These are phyloP conservation scores for Brachionus koreanus DNA, from an alignment of 1,140 invertebrate species.

Conservation along the genomic window DNA sequence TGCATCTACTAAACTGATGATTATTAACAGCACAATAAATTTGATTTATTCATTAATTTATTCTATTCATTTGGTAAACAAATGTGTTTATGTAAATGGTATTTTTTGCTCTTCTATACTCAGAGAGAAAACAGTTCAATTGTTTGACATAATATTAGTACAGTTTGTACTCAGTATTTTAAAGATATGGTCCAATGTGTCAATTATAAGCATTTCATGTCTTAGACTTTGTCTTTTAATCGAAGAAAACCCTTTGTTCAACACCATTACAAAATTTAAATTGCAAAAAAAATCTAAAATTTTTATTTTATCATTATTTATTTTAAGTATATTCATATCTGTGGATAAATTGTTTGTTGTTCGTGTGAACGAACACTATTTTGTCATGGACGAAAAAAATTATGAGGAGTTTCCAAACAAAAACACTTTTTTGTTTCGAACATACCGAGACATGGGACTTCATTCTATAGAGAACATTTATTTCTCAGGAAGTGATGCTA, in stretches of 20 bases:
- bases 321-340: background rate
- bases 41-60: too few species aligned
- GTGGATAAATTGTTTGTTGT: background rate
- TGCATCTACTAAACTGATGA: too few species aligned
- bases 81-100: too few species aligned
- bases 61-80: background rate
- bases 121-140: background rate
- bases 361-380: background rate
- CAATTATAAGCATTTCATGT: background rate
- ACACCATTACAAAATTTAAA: too few species aligned
- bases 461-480: background rate
- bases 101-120: background rate
- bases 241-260: too few species aligned
- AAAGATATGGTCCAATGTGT: background rate
- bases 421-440: background rate
- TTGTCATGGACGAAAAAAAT: background rate
- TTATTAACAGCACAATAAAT: too few species aligned
- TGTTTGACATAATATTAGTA: background rate
- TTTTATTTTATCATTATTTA: background rate
- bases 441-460: too few species aligned
- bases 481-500: background rate
- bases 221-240: background rate
- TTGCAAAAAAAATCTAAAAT: background rate
- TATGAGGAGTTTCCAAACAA: background rate
- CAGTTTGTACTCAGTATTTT: background rate